Evolutionary conservation across 2,888 invertebrate species (phyloP), one percentile per base, ranked within the genome.

Genomic region (Ectemnius lituratus): DNA sequence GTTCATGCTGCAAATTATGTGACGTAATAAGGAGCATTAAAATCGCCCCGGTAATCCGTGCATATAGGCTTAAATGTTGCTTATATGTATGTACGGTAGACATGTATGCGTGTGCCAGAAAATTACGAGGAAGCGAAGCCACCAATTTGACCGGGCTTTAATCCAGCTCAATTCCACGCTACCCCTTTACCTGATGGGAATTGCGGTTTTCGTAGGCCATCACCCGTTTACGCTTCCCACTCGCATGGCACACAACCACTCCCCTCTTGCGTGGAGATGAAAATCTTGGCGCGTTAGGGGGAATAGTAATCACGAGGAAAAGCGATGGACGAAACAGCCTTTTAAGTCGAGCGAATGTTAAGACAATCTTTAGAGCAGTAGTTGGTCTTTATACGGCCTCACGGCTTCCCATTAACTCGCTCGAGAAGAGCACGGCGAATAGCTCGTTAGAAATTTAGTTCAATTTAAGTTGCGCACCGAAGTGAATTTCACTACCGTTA

Each of bases 361-460:
- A 5, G n/a, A 52, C 5, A 52, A 14, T 52, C n/a, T 16, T 16
- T 14, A 16, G 16, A 16, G 52, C 52, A 6, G 1, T 46, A 45
- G 63, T 68, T 64, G 67, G 63, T 59, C 8, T 18, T 13, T 8
- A 65, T 45, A 4, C 47, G 52, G 28, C 2, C 60, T n/a, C 47
- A 16, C 28, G 27, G 49, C 20, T 64, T 61, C 60, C 6, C 16
- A 46, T 20, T 11, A 62, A 70, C 16, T 58, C 37, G 18, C 47
- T 27, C 11, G 20, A 56, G 28, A 3, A 49, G 14, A 27, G 16
- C 46, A 8, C 27, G 14, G 20, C 47, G n/a, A 23, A 20, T 18
- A 28, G 47, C 61, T 77, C 67, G 67, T 80, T 75, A 80, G 60
- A 70, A 75, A 79, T 74, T 79, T 72, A 80, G 62, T 76, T 57